phyloP scores from a whole-genome alignment of 2,888 invertebrate genomes.

The Trichacis sp. region DNA sequence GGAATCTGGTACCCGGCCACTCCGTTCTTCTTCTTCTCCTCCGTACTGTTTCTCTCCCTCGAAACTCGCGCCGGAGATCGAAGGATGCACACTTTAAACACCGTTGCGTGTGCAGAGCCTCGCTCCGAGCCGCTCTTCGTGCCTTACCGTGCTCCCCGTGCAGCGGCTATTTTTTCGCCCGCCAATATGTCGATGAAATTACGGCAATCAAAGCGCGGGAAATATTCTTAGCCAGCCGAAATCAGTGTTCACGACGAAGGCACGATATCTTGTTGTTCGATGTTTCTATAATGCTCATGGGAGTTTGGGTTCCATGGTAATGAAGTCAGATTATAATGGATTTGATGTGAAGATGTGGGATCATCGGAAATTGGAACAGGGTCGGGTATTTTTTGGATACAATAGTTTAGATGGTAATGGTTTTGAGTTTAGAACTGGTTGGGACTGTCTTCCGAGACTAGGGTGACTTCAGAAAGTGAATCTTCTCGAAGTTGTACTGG shows the following conservation, averaged over 20 bases:
- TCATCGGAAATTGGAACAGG: no score
- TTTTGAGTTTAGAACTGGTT: no score
- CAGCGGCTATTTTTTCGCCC: slow-evolving; percentile 22
- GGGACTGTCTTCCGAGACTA: no score
- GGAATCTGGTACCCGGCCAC: slow-evolving; percentile 64
- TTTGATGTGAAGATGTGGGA: no score
- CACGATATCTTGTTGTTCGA: no score
- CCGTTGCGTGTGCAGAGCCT: slow-evolving; percentile 57
- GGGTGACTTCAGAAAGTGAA: no score
- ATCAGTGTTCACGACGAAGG: slow-evolving; percentile 24
- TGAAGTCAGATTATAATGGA: no score
- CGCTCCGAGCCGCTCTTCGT: slow-evolving; percentile 43
- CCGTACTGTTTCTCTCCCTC: slow-evolving; percentile 21
- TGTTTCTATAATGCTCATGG: no score
- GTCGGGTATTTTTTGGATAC: no score
- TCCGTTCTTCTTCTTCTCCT: slow-evolving; percentile 31
- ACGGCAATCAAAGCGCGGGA: slow-evolving; percentile 3
- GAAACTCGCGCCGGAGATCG: slow-evolving; percentile 39
- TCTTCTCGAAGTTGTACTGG: no score
- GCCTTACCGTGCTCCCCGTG: slow-evolving; percentile 47
- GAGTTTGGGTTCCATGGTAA: no score
- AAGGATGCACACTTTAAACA: slow-evolving; percentile 59
- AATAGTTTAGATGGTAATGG: no score
- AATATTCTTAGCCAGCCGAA: not conserved
- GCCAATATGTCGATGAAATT: slow-evolving; percentile 26